Evolutionary conservation across 2,797 vertebrate genomes (phyloP).

Genomic region (Enteromius anoplus): DNA sequence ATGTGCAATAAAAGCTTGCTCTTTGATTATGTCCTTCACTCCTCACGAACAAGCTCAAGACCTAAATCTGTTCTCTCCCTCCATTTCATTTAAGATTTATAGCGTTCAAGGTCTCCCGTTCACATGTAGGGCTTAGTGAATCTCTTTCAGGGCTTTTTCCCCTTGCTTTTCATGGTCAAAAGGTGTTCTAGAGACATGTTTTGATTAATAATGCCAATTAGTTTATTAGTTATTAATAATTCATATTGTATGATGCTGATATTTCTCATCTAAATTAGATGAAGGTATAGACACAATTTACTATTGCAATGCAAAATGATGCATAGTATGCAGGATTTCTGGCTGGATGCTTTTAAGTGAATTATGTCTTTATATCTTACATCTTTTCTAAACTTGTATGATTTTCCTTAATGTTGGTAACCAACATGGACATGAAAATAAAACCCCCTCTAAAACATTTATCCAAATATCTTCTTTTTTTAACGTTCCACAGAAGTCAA

Average conservation of each 20-base stretch:
- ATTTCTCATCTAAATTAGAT: not conserved
- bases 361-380: not conserved
- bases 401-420: not conserved
- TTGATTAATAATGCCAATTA: not conserved
- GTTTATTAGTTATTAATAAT: not conserved
- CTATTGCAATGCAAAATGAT: not conserved
- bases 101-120: slow-evolving; percentile 76
- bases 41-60: slow-evolving; percentile 63
- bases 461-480: not conserved
- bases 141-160: slow-evolving; percentile 67
- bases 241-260: not conserved
- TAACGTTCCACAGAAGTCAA: not conserved
- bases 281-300: not conserved
- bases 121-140: slow-evolving; percentile 72
- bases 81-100: slow-evolving; percentile 83
- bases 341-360: not conserved
- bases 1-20: slow-evolving; percentile 76
- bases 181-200: not conserved
- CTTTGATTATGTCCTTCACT: slow-evolving; percentile 77
- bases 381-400: not conserved
- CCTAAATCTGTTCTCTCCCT: slow-evolving; percentile 75
- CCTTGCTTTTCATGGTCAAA: slow-evolving; percentile 31
- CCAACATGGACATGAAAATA: not conserved
- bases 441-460: not conserved
- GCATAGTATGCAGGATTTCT: not conserved